These are phyloP conservation scores for Euleptes europaea DNA, from an alignment of 2,113 vertebrate species.

Conservation along the genomic window DNA sequence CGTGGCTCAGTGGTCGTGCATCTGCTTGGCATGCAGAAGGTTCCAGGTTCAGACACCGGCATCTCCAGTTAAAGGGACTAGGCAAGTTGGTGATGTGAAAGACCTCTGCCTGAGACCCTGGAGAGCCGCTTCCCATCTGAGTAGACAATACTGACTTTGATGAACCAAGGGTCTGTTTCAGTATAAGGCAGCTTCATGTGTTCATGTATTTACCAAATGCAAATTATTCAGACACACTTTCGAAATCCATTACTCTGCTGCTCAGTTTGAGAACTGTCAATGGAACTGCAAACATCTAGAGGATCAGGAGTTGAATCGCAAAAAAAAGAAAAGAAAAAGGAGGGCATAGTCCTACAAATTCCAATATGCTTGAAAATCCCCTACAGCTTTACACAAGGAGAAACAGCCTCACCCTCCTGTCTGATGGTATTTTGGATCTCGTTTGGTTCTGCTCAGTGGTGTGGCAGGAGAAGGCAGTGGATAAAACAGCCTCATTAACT, in stretches of 20 bases:
- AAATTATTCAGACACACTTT: constrained; percentile 3
- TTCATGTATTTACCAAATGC: not conserved
- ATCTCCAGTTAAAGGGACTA: too few relatives aligned
- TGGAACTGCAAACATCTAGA: not conserved
- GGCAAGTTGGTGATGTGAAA: too few relatives aligned
- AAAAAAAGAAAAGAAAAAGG: not conserved
- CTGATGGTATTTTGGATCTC: constrained; percentile 25
- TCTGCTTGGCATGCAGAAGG: too few relatives aligned
- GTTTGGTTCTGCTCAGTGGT: constrained; percentile 26
- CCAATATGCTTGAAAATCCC: constrained; percentile 9
- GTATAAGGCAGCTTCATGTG: too few relatives aligned
- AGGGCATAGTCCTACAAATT: constrained; percentile 18
- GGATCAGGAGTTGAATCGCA: not conserved
- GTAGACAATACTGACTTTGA: too few relatives aligned
- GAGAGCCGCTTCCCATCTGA: too few relatives aligned
- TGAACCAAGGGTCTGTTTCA: too few relatives aligned
- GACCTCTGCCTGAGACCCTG: too few relatives aligned
- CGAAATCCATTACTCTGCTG: not conserved
- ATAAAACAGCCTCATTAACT: constrained; percentile 51
- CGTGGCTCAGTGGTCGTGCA: too few relatives aligned
- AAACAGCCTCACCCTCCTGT: constrained; percentile 33
- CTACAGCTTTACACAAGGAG: constrained; percentile 16
- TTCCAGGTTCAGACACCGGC: too few relatives aligned
- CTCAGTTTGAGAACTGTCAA: not conserved
- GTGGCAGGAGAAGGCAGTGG: constrained; percentile 11